Conservation (phyloP, 2,888 invertebrate species). For the Ptychoptera albimana region DNA sequence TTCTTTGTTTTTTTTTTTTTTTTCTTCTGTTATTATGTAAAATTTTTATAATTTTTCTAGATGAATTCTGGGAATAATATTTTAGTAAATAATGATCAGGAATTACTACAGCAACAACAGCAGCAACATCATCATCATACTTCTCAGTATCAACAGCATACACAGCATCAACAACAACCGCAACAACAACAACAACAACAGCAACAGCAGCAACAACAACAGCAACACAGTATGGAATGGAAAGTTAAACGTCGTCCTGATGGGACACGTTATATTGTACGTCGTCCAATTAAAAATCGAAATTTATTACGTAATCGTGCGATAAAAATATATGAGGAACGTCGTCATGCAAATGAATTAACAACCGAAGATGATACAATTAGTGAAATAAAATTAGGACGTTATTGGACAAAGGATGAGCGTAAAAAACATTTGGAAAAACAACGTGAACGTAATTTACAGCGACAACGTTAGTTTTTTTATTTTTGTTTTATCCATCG, state of each 20-base stretch:
- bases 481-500: too few relatives aligned
- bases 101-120: too few relatives aligned
- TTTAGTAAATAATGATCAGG: too few relatives aligned
- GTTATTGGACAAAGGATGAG: conserved; percentile 63
- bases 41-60: not conserved
- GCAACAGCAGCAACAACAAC: not conserved
- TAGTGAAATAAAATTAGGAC: conserved; percentile 58
- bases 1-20: not conserved
- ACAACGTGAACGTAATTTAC: conserved; percentile 41
- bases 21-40: not conserved
- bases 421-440: conserved; percentile 56
- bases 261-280: conserved; percentile 59
- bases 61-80: too few relatives aligned
- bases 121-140: conserved; percentile 1
- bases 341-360: conserved; percentile 34
- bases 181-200: not conserved
- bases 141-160: conserved; percentile 6
- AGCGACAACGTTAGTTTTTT: conserved; percentile 21
- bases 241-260: conserved; percentile 62
- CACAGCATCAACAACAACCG: not conserved
- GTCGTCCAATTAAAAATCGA: conserved; percentile 49
- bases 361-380: conserved; percentile 64
- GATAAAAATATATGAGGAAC: conserved; percentile 45
- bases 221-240: conserved; percentile 42
- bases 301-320: conserved; percentile 46